Conservation (phyloP, 64 coral and sea anemone genomes). For the Platygyra sinensis region DNA sequence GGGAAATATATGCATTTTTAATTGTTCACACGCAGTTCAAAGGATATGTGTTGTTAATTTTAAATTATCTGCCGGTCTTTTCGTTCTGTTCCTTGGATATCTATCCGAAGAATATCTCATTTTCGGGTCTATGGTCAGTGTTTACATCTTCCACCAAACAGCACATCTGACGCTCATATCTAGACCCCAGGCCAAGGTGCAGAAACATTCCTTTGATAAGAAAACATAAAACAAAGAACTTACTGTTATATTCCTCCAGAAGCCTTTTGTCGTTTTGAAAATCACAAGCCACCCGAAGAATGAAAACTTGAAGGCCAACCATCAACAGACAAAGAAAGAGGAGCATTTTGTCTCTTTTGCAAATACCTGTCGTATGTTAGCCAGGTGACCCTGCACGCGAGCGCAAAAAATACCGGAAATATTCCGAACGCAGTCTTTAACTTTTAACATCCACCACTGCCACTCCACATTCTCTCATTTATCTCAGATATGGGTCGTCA, state of each 20-base stretch:
- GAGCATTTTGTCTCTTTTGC: neutral
- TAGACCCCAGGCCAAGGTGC: neutral
- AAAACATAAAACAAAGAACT: neutral
- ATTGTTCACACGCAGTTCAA: too few species aligned
- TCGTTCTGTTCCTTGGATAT: neutral
- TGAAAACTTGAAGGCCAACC: neutral
- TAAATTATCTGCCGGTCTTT: too few species aligned
- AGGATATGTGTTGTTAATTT: too few species aligned
- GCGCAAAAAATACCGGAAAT: neutral
- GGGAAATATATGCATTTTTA: too few species aligned
- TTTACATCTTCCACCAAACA: neutral
- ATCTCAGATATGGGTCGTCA: neutral
- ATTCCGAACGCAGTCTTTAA: neutral
- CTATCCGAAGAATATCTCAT: neutral
- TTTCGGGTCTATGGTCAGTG: neutral
- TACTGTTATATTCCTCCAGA: constrained; percentile 1
- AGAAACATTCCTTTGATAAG: neutral
- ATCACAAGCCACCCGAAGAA: neutral
- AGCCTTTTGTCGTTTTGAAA: constrained; percentile 5
- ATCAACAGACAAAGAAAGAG: neutral
- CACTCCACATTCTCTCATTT: neutral
- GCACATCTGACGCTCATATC: neutral
- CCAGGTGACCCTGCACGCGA: neutral
- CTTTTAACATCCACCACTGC: neutral
- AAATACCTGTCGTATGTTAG: neutral